A percentile compares a stretch with the other conserved stretches of the same genome.
These are phyloP conservation scores for Diadegma fenestrale DNA, from an alignment of 2,888 invertebrate genomes.

Conservation along the genomic window DNA sequence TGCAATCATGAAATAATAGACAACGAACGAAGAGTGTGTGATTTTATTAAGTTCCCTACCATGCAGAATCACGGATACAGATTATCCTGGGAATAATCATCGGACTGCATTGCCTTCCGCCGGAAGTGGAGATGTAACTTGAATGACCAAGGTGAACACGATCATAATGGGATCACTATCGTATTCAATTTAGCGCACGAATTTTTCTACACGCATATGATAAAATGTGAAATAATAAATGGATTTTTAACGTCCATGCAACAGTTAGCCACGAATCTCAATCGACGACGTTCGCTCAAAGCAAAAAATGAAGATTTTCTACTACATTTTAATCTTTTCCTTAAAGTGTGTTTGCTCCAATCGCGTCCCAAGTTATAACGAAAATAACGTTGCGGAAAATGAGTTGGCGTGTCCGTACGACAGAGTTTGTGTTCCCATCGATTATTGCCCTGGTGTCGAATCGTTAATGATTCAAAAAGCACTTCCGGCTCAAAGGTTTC, in stretches of 20 bases:
- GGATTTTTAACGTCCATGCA: neutral
- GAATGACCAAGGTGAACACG: slow-evolving; percentile 75
- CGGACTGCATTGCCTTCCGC: slow-evolving; percentile 73
- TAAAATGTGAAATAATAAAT: slow-evolving; percentile 17
- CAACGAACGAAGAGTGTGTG: slow-evolving; percentile 17
- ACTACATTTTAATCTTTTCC: slow-evolving; percentile 25
- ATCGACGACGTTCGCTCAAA: slow-evolving; percentile 31
- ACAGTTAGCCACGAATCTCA: slow-evolving; percentile 56
- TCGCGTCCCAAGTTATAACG: slow-evolving; percentile 56
- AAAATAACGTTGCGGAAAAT: slow-evolving; percentile 66
- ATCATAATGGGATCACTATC: slow-evolving; percentile 64
- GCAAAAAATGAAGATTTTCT: slow-evolving; percentile 42
- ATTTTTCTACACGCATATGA: slow-evolving; percentile 47
- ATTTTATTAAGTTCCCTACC: slow-evolving; percentile 40
- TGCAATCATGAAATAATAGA: slow-evolving; percentile 11
- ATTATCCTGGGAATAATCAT: slow-evolving; percentile 44
- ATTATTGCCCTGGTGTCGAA: slow-evolving; percentile 74
- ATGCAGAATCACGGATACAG: slow-evolving; percentile 37
- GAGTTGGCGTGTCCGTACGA: slow-evolving; percentile 73
- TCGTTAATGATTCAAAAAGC: slow-evolving; percentile 74
- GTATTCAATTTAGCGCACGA: slow-evolving; percentile 61
- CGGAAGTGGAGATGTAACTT: slow-evolving; percentile 77
- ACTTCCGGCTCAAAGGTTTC: slow-evolving; percentile 78
- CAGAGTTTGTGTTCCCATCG: slow-evolving; percentile 73
- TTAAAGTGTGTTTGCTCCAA: slow-evolving; percentile 28